Base-by-base conservation (phyloP, 2,888 invertebrate species). In the Drosophila stalkeri region DNA sequence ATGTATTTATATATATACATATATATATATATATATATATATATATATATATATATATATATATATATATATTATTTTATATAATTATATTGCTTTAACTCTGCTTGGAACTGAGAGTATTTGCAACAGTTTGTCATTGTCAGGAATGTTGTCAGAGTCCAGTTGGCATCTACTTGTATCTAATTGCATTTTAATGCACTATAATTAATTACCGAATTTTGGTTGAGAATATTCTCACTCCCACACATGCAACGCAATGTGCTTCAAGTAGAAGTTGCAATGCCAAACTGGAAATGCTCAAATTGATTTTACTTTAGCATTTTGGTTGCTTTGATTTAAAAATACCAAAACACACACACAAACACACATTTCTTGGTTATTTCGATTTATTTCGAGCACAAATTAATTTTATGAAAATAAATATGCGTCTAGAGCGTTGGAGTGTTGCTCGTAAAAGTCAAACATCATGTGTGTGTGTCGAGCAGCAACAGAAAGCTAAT, bases 141-240 rank as follows among this genome's bases (percentile, higher is more conserved):
- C 39, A 41, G 18, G 3, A 56, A 41, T 41, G 37, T 27, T 9
- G 35, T 2, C 14, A 16, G 23, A 49, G 20, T 11, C 31, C 9
- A 18, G 37, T 71, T 44, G 18, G 7, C 23, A 18, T 20, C 33
- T n/a, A 11, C 16, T 2, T 0, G 7, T 1, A 16, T 37, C 31
- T 70, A 72, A 75, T 77, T 80, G 70, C 49, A 49, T 59, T 78
- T 71, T 67, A 69, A 81, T 70, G 66, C 18, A 6, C 33, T 37
- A 14, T 54, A 72, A 77, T 75, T 77, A 67, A 67, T 75, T 61
- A 35, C 14, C n/a, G 41, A 51, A 51, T 56, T 31, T 37, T 9
- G 23, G 44, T 20, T 31, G 18, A n/a, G 9, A 60, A 41, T 18
- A 47, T n/a, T 47, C 35, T 43, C 46, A 41, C 20, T 2, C n/a